phyloP scores from a whole-genome alignment of 35 echinoderm and acorn worm genomes.

The Amphiura filiformis region DNA sequence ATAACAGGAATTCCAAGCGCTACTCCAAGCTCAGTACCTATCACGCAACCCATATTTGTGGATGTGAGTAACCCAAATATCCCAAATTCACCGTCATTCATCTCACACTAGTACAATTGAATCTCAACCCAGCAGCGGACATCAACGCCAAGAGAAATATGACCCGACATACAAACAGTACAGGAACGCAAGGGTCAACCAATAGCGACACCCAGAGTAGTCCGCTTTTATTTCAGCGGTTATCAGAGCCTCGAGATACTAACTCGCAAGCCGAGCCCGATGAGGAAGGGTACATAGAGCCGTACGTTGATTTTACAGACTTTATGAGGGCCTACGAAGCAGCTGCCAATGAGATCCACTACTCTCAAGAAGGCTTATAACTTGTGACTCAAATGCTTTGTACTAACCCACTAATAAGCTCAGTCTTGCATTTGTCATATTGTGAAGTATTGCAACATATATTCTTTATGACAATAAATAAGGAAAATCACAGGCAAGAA shows the following conservation, averaged over 20 bases:
- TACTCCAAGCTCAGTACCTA: not conserved
- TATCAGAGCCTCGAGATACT: not conserved
- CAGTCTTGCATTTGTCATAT: no score
- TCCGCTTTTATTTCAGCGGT: conserved; percentile 32
- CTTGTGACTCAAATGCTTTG: not conserved
- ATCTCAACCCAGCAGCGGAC: conserved; percentile 27
- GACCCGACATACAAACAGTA: conserved; percentile 43
- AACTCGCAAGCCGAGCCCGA: conserved; percentile 13
- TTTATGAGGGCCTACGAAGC: conserved; percentile 60
- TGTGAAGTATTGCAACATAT: no score
- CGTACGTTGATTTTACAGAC: conserved; percentile 86
- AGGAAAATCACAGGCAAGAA: no score
- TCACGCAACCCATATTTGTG: not conserved
- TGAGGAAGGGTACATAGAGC: conserved; percentile 65
- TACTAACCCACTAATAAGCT: no score
- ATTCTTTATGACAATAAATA: no score
- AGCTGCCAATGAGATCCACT: not conserved
- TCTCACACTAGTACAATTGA: conserved; percentile 21
- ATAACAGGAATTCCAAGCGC: not conserved
- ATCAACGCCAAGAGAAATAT: not conserved
- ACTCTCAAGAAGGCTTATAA: conserved; percentile 3
- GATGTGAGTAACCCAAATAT: conserved; percentile 9
- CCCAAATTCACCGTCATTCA: not conserved
- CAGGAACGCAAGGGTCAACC: conserved; percentile 32
- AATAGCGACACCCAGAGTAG: conserved; percentile 47